These are phyloP conservation scores for Centropus unirufus DNA, from an alignment of 2,113 vertebrate genomes.

Conservation along the genomic window DNA sequence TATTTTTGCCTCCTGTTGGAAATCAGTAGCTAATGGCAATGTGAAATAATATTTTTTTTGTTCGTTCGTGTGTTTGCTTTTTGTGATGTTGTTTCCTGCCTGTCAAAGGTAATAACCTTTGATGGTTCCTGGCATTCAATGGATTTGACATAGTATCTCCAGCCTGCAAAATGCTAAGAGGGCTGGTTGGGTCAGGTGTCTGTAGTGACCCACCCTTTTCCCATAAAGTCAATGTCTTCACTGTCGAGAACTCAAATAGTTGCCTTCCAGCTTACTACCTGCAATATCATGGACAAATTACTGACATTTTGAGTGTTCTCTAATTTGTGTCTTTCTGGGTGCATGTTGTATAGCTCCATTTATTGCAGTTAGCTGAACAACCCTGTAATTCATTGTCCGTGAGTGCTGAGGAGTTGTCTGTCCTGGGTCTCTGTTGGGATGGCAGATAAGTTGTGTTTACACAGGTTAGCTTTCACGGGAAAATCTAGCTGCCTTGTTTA, in stretches of 20 bases:
- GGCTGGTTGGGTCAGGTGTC: background rate
- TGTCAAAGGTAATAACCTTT: background rate
- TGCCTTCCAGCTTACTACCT: background rate
- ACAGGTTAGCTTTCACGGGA: background rate
- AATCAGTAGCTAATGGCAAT: background rate
- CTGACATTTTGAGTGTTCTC: background rate
- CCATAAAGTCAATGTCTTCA: background rate
- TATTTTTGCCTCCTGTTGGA: background rate
- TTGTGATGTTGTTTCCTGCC: background rate
- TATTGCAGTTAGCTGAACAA: background rate
- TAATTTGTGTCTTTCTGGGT: background rate
- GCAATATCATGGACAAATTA: background rate
- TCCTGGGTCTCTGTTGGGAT: background rate
- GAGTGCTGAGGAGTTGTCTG: background rate
- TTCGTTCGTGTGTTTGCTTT: background rate
- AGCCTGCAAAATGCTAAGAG: background rate
- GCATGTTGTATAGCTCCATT: background rate
- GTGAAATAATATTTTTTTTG: background rate
- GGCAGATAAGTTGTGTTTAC: background rate
- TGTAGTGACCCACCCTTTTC: background rate
- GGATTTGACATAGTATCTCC: background rate
- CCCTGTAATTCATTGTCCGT: background rate
- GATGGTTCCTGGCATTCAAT: background rate
- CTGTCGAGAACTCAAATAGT: background rate
- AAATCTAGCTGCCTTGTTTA: background rate